A percentile compares a stretch with the other conserved stretches of the same genome.
phyloP scores from a whole-genome alignment of 2,888 invertebrate genomes.

The Siphlonurus alternatus region DNA sequence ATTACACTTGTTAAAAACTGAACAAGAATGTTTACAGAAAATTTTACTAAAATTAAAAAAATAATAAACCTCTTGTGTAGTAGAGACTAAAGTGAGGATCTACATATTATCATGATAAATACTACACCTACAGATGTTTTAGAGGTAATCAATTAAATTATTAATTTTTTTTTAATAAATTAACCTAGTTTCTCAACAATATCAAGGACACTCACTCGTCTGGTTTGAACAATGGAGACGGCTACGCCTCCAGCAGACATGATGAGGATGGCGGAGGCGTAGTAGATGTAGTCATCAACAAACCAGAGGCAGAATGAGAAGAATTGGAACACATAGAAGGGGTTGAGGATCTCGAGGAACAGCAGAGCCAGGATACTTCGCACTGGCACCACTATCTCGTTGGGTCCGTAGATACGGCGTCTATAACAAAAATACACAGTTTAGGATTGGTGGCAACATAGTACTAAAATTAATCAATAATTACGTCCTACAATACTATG shows the following conservation, averaged over 20 bases:
- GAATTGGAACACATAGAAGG: conserved; percentile 91
- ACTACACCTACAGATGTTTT: no score
- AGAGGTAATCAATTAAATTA: background rate
- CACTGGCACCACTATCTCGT: conserved; percentile 68
- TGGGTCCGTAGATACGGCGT: conserved; percentile 62
- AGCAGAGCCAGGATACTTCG: conserved; percentile 52
- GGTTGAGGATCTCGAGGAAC: conserved; percentile 72
- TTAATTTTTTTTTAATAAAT: background rate
- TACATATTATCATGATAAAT: no score
- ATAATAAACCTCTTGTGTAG: no score
- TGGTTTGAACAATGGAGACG: conserved; percentile 70
- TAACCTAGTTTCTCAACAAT: no score
- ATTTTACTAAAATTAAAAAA: no score
- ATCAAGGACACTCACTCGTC: conserved; percentile 56
- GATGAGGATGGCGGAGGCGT: conserved; percentile 67
- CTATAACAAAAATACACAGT: conserved; percentile 28
- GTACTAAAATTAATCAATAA: no score
- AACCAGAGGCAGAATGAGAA: conserved; percentile 84
- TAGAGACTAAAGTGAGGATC: no score
- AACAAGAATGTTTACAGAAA: no score
- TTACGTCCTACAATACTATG: no score
- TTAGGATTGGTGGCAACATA: background rate
- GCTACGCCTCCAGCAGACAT: conserved; percentile 72
- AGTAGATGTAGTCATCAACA: conserved; percentile 75
- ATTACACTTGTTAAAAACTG: no score